Evolutionary conservation across 2,113 vertebrate genomes (phyloP).

Genomic region (Carassius carassius): DNA sequence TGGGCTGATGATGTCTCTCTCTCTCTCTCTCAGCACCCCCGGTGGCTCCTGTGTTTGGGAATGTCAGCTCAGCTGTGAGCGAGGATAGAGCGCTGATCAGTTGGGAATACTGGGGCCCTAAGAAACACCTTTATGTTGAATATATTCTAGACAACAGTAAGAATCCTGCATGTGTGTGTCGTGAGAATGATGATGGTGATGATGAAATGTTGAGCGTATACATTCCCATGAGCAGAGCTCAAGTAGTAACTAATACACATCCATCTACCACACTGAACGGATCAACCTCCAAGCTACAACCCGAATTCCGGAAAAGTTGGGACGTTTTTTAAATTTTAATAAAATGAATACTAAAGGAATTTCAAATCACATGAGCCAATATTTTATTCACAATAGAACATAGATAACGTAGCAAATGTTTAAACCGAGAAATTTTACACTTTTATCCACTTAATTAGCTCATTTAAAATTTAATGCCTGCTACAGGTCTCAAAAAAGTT

Average conservation of each 20-base stretch:
- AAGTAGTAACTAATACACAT: constrained; percentile 25
- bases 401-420: too few relatives aligned
- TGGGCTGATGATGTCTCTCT: constrained; percentile 58
- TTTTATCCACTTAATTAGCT: too few relatives aligned
- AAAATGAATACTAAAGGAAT: too few relatives aligned
- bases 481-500: too few relatives aligned
- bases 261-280: background rate
- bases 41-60: constrained; percentile 82
- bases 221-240: constrained; percentile 5
- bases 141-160: constrained; percentile 93
- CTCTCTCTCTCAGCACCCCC: constrained; percentile 80
- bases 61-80: constrained; percentile 81
- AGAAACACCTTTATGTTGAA: constrained; percentile 90
- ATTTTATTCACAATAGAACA: too few relatives aligned
- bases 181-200: background rate
- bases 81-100: constrained; percentile 88
- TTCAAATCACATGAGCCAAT: too few relatives aligned
- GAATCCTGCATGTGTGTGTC: constrained; percentile 69
- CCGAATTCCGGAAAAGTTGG: too few relatives aligned
- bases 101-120: constrained; percentile 94
- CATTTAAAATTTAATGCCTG: too few relatives aligned
- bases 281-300: background rate
- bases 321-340: too few relatives aligned
- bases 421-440: too few relatives aligned
- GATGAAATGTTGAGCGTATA: background rate